Percentiles rank a stretch among this genome's conserved stretches.
Evolutionary conservation across 2,113 vertebrate species (phyloP).

Genomic region (Phocoena sinus): DNA sequence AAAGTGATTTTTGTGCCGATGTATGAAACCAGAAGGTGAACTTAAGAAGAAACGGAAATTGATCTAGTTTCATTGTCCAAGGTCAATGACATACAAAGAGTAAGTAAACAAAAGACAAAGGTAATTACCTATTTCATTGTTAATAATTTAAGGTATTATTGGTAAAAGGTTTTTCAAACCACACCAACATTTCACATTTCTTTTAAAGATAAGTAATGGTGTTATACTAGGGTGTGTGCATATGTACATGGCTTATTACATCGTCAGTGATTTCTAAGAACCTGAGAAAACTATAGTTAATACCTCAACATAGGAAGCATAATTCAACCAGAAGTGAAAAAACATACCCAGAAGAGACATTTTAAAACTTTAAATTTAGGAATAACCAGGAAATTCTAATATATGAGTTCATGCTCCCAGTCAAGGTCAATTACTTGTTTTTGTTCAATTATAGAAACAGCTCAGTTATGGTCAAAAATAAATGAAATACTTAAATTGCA

Average conservation of each 20-base stretch:
- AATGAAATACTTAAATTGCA: neutral
- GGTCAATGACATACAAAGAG: conserved; percentile 19
- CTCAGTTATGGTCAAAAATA: neutral
- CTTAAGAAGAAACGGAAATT: conserved; percentile 6
- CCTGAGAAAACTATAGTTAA: neutral
- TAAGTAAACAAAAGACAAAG: conserved; percentile 49
- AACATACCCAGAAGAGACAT: neutral
- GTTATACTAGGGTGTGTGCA: neutral
- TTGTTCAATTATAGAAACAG: neutral
- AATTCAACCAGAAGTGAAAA: neutral
- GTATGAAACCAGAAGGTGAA: conserved; percentile 23
- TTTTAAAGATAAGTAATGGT: conserved; percentile 14
- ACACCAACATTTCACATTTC: neutral
- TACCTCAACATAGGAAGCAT: neutral
- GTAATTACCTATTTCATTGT: neutral
- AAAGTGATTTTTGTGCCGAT: neutral
- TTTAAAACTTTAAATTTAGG: conserved; percentile 16
- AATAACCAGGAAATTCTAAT: conserved; percentile 26
- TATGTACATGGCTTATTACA: neutral
- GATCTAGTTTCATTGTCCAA: conserved; percentile 31
- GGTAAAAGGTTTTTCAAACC: conserved; percentile 18
- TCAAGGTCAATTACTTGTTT: neutral
- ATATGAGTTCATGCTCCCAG: neutral
- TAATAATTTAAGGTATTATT: conserved; percentile 28
- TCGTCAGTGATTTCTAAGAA: neutral